Base-by-base conservation (phyloP, 2,888 invertebrate species). In the Gisinianus flammeolus region DNA sequence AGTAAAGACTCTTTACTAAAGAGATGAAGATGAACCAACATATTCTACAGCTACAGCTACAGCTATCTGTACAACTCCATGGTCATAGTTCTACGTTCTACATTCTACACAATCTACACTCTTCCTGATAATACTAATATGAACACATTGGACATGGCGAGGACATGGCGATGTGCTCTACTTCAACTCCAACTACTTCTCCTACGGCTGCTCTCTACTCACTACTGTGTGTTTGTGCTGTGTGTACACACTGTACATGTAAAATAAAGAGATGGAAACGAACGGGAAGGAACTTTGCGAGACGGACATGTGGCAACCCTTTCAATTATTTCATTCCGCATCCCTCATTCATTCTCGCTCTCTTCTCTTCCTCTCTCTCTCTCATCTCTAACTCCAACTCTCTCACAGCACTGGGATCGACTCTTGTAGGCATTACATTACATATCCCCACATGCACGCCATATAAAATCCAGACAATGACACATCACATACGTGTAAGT, bases 281-380 rank as follows among this genome's bases (percentile, higher is more conserved):
- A 12, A 24, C 12, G 22, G n/a, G 22, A 26, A 26, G 66, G 16
- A n/a, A n/a, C 30, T n/a, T 24, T 30, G 56, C n/a, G 33, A 24
- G 68, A 68, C 76, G 54, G 68, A 76, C 76, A 76, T 68, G 68
- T 76, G 76, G 76, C 76, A 76, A 76, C 76, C 76, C 76, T 76
- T 76, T 76, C 75, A 66, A 75, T 75, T 75, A 66, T 67, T 75
- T 75, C 67, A 52, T 67, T 64, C 67, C 67, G 67, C 67, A 75
- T 75, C 67, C 75, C 75, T 75, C 73, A 73, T 64, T 73, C 73
- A 73, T 73, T 62, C 73, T 30, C 73, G 30, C 22, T 24, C 35
- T 35, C 69, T 30, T 44, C 28, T 24, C 35, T 22, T 69, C 69
- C 52, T 44, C 22, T 44, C 69, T 10, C 69, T 26, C 31, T 62